These are phyloP conservation scores for Cacatua alba DNA, from an alignment of 2,113 vertebrate genomes.

Conservation along the genomic window DNA sequence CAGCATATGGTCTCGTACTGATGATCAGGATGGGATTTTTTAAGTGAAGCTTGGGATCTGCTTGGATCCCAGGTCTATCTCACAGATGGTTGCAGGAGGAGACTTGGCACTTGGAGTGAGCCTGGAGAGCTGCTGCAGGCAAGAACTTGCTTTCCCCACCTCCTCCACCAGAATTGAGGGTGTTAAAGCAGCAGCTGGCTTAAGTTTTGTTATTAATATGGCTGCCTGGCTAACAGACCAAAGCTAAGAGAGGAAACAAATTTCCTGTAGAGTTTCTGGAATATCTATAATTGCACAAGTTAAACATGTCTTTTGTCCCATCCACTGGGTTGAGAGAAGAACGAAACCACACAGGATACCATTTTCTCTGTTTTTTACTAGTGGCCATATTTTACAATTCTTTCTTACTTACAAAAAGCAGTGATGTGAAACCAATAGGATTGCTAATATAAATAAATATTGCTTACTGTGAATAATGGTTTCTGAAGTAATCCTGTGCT, in stretches of 20 bases:
- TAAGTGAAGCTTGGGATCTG: background rate
- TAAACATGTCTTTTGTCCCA: background rate
- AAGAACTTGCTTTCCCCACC: background rate
- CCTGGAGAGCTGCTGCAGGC: background rate
- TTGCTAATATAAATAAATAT: constrained; percentile 24
- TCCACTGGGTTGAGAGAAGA: background rate
- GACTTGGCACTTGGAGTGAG: background rate
- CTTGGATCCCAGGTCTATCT: background rate
- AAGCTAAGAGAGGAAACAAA: background rate
- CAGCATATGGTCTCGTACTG: rapidly evolving
- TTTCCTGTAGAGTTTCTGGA: constrained; percentile 6
- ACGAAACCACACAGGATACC: constrained; percentile 26
- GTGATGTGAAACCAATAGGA: background rate
- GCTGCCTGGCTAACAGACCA: background rate
- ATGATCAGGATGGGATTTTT: background rate
- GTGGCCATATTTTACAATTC: background rate
- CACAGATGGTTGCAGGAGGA: background rate
- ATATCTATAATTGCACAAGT: background rate
- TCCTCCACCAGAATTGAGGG: background rate
- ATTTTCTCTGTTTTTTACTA: background rate
- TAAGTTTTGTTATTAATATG: background rate
- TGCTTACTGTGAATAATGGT: background rate
- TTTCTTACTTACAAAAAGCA: background rate
- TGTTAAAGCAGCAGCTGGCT: background rate
- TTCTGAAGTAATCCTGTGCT: constrained; percentile 12